Evolutionary conservation across 1,140 invertebrate species (phyloP).

Genomic region (Drosophila busckii): DNA sequence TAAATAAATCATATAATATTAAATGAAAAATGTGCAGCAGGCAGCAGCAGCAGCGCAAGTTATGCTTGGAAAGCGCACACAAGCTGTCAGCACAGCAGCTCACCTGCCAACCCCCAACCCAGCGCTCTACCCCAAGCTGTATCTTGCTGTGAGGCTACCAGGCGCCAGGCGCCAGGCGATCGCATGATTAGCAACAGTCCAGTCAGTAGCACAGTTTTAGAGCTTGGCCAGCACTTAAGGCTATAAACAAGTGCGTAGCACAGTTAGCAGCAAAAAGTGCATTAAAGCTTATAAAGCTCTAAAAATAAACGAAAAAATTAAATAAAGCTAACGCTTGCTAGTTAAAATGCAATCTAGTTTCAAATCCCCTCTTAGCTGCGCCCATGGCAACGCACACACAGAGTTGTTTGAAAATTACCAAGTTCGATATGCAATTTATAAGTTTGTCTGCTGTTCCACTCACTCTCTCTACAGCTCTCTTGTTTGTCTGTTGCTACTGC

Average conservation of each 20-base stretch:
- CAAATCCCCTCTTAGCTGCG: slow-evolving; percentile 7
- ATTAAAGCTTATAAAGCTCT: too few species aligned
- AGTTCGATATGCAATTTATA: slow-evolving; percentile 76
- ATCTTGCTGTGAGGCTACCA: too few species aligned
- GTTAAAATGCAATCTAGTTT: slow-evolving; percentile 4
- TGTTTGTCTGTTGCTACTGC: neutral
- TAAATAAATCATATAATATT: slow-evolving; percentile 77
- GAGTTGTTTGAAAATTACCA: slow-evolving; percentile 65
- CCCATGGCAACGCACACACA: slow-evolving; percentile 55
- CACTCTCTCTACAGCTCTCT: neutral
- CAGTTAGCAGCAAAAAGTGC: slow-evolving; percentile 20
- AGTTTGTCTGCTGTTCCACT: slow-evolving; percentile 14
- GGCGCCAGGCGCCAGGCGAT: slow-evolving; percentile 52
- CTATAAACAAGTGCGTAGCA: neutral
- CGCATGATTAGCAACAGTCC: slow-evolving; percentile 68
- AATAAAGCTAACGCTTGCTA: too few species aligned
- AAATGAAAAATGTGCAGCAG: slow-evolving; percentile 72
- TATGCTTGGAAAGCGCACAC: slow-evolving; percentile 59
- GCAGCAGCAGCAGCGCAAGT: slow-evolving; percentile 30
- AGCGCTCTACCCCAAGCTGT: too few species aligned
- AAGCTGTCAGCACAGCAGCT: slow-evolving; percentile 68
- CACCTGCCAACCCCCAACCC: too few species aligned
- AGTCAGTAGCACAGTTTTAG: slow-evolving; percentile 10
- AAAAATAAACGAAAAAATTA: too few species aligned
- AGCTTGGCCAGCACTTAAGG: neutral